phyloP scores from a whole-genome alignment of 2,888 invertebrate genomes.

The Bellardia pandia region DNA sequence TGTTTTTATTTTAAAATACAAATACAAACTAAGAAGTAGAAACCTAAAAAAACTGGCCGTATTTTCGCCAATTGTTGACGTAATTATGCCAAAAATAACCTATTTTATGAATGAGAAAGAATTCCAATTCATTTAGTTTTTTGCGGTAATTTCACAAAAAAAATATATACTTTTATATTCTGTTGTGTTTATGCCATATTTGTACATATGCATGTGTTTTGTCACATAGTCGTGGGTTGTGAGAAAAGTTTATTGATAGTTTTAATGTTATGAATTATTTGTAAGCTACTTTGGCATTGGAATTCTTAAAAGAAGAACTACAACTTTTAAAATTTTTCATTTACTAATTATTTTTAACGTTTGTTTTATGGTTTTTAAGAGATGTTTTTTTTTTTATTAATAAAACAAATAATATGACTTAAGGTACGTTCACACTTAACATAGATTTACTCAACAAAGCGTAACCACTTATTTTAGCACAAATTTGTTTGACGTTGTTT shows the following conservation, averaged over 20 bases:
- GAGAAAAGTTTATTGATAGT: not conserved
- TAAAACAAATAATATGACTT: too few relatives aligned
- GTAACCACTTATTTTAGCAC: too few relatives aligned
- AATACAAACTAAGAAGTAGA: not conserved
- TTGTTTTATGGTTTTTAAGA: too few relatives aligned
- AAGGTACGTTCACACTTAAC: too few relatives aligned
- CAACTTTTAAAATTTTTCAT: too few relatives aligned
- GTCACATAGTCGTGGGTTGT: constrained; percentile 25
- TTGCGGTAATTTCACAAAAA: not conserved
- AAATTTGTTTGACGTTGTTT: too few relatives aligned
- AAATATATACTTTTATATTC: not conserved
- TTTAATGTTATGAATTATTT: not conserved
- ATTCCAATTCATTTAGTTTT: not conserved
- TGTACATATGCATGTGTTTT: not conserved
- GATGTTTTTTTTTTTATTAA: too few relatives aligned
- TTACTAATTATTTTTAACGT: too few relatives aligned
- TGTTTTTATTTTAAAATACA: constrained; percentile 7
- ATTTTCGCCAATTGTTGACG: constrained; percentile 57
- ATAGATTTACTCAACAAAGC: too few relatives aligned
- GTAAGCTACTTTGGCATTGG: not conserved
- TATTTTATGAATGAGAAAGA: constrained; percentile 35
- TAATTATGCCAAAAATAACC: constrained; percentile 65
- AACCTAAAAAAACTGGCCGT: constrained; percentile 34
- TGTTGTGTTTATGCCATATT: constrained; percentile 17
- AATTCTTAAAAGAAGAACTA: not conserved